Evolutionary conservation across 2,797 vertebrate genomes (phyloP).

Genomic region (Danio aesculapii): DNA sequence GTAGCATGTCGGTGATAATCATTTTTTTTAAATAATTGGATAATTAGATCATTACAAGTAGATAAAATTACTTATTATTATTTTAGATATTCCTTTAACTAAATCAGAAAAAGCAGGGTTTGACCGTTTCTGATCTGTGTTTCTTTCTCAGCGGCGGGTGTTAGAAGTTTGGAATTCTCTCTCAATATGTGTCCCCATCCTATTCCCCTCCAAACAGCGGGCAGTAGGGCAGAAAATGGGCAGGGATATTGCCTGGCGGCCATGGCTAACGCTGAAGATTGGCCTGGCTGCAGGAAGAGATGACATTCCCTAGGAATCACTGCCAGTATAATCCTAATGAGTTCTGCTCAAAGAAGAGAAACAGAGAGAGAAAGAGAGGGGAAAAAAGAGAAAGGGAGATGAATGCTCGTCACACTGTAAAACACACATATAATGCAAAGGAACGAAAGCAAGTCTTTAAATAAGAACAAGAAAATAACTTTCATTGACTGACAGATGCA

Average conservation of each 20-base stretch:
- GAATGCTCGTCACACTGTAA: conserved; percentile 36
- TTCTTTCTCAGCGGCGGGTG: conserved; percentile 41
- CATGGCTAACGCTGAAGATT: conserved; percentile 79
- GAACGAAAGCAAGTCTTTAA: conserved; percentile 20
- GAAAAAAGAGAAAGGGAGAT: background rate
- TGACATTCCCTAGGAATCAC: conserved; percentile 81
- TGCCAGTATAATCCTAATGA: conserved; percentile 90
- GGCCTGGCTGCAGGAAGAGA: conserved; percentile 75
- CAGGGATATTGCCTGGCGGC: conserved; percentile 74
- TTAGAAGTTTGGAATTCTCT: conserved; percentile 48
- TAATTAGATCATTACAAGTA: background rate
- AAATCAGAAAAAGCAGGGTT: conserved; percentile 17
- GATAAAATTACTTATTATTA: background rate
- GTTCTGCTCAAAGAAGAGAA: conserved; percentile 80
- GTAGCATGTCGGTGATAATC: too few relatives aligned
- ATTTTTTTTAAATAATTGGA: too few relatives aligned
- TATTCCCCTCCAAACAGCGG: conserved; percentile 70
- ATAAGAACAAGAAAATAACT: conserved; percentile 17
- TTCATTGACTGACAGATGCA: background rate
- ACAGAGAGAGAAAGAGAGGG: conserved; percentile 68
- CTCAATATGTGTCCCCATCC: conserved; percentile 67
- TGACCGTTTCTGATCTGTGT: conserved; percentile 35
- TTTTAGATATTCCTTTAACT: background rate
- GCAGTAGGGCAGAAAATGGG: conserved; percentile 72
- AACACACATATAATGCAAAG: conserved; percentile 58